A percentile compares a stretch with the other conserved stretches of the same genome.
Conservation (phyloP, 2,797 vertebrate species). For the Macrochelys suwanniensis region DNA sequence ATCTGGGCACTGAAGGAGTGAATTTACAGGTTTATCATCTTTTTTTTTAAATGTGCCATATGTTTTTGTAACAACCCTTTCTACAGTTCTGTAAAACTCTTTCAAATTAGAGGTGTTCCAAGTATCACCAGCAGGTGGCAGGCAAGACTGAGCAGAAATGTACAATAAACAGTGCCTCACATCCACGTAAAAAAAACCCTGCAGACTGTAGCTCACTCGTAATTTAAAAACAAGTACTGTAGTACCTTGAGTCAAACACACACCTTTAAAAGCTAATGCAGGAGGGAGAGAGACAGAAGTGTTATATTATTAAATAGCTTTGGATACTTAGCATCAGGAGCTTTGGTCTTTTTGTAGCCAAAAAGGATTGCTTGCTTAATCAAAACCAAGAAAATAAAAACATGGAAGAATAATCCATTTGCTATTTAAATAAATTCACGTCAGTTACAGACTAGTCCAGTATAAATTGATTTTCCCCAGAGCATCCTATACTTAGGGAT, state of each 20-base stretch:
- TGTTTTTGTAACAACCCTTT: background rate
- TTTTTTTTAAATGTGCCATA: background rate
- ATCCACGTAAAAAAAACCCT: background rate
- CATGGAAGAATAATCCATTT: conserved; percentile 12
- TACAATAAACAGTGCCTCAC: background rate
- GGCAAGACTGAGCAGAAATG: background rate
- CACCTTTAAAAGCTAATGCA: background rate
- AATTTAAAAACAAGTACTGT: background rate
- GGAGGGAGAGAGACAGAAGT: background rate
- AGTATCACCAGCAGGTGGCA: background rate
- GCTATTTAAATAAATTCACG: background rate
- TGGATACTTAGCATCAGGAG: background rate
- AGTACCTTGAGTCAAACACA: background rate
- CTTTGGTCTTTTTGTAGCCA: background rate
- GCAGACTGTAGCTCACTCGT: background rate
- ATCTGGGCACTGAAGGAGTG: background rate
- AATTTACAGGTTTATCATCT: background rate
- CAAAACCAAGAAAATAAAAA: background rate
- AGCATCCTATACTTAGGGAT: background rate
- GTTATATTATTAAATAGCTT: background rate
- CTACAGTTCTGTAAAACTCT: background rate
- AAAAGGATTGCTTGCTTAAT: background rate
- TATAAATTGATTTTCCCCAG: conserved; percentile 30
- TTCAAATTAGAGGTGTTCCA: background rate
- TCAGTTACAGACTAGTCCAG: conserved; percentile 20